Evolutionary conservation across 2,888 invertebrate genomes (phyloP).

Genomic region (Lottia gigantea): DNA sequence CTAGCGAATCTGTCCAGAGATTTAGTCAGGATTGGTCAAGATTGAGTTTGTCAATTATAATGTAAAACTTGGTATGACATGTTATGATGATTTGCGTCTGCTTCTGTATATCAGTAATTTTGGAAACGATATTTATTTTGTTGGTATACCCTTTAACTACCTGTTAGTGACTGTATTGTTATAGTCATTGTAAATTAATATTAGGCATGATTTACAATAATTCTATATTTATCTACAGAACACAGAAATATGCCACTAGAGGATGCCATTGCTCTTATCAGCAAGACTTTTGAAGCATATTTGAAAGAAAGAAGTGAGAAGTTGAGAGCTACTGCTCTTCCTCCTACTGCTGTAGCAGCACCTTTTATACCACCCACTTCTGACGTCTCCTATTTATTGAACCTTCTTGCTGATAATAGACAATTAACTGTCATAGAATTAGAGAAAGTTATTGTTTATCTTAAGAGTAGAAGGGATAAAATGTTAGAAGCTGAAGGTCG

Average conservation of each 20-base stretch:
- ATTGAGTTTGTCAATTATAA: too few species aligned
- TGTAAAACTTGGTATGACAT: too few species aligned
- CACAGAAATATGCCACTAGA: conserved; percentile 96
- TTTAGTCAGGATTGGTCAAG: too few species aligned
- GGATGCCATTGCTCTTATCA: conserved; percentile 84
- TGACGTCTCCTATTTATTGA: conserved; percentile 72
- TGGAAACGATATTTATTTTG: too few species aligned
- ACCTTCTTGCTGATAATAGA: conserved; percentile 83
- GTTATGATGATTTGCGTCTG: too few species aligned
- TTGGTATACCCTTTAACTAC: too few species aligned
- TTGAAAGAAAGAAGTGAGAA: conserved; percentile 53
- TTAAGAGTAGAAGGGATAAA: conserved; percentile 77
- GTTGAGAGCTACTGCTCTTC: conserved; percentile 35
- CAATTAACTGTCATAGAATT: conserved; percentile 62
- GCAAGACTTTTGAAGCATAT: conserved; percentile 69
- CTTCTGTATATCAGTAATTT: too few species aligned
- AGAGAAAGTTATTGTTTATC: conserved; percentile 69
- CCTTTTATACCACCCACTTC: conserved; percentile 47
- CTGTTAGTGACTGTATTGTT: too few species aligned
- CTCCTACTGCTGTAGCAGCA: conserved; percentile 25
- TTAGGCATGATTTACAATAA: not conserved
- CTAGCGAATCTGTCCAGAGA: too few species aligned
- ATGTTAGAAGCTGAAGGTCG: conserved; percentile 16
- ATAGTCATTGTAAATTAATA: too few species aligned
- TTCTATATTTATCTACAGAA: conserved; percentile 72